Conservation (phyloP, 23 tunicate genomes). For the Ascidia mentula region DNA sequence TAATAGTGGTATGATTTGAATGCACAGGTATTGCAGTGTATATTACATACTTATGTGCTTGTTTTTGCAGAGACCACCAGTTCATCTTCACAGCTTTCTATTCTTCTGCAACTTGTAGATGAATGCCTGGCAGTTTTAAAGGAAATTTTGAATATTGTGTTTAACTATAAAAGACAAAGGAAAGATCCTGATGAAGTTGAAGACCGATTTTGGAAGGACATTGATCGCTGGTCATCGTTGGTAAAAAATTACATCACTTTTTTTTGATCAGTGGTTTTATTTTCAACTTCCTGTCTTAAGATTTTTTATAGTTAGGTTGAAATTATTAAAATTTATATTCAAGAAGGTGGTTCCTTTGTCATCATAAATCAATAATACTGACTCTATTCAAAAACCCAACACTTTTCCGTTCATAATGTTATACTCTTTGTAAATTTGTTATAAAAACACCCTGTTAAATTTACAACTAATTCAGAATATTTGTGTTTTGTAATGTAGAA, state of each 20-base stretch:
- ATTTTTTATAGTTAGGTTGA: too few species aligned
- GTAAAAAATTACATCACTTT: constrained; percentile 22
- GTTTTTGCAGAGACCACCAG: neutral
- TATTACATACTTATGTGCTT: neutral
- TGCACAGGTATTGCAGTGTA: neutral
- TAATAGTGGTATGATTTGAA: constrained; percentile 33
- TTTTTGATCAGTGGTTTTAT: too few species aligned
- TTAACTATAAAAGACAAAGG: constrained; percentile 30
- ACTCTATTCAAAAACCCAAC: too few species aligned
- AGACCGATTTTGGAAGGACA: constrained; percentile 59
- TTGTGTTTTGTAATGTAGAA: neutral
- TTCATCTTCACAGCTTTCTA: constrained; percentile 10
- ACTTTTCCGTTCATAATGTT: too few species aligned
- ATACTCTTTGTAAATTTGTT: too few species aligned
- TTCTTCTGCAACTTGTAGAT: constrained; percentile 45
- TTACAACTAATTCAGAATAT: too few species aligned
- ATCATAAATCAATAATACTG: too few species aligned
- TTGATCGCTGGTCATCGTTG: constrained; percentile 45
- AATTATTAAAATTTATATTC: too few species aligned
- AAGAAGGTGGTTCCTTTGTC: too few species aligned
- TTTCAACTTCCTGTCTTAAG: too few species aligned
- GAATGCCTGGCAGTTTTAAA: constrained; percentile 43
- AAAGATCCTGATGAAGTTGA: constrained; percentile 23
- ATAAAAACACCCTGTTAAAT: too few species aligned
- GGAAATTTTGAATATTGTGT: constrained; percentile 39